A percentile compares a stretch with the other conserved stretches of the same genome.
Evolutionary conservation across 2,888 invertebrate genomes (phyloP).

Genomic region (Drosophila robusta): DNA sequence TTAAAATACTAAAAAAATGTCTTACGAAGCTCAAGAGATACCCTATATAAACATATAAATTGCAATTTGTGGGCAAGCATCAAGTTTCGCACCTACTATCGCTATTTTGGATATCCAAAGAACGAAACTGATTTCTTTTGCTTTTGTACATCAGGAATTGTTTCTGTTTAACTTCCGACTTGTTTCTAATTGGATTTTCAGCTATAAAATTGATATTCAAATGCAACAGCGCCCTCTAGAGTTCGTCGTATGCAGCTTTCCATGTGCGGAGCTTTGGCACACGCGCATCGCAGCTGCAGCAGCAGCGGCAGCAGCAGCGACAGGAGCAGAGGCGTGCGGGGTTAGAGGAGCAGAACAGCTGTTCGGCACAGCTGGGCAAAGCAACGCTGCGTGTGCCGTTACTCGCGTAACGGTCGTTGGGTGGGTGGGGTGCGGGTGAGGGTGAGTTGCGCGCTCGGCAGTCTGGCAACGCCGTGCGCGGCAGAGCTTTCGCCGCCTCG

Average conservation of each 20-base stretch:
- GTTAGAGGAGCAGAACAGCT: constrained; percentile 4
- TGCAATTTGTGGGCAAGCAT: too few species aligned
- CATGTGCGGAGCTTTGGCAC: background rate
- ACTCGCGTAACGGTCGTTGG: background rate
- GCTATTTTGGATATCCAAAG: too few species aligned
- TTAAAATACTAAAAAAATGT: too few species aligned
- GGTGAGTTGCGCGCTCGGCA: background rate
- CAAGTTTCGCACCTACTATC: too few species aligned
- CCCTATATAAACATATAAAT: too few species aligned
- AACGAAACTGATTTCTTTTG: too few species aligned
- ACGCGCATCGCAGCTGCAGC: background rate
- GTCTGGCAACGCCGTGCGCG: constrained; percentile 32
- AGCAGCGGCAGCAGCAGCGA: background rate
- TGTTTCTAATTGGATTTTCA: too few species aligned
- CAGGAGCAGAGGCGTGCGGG: too few species aligned
- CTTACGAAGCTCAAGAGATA: too few species aligned
- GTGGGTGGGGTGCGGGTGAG: background rate
- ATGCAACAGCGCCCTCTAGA: constrained; percentile 9
- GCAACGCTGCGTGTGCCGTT: constrained; percentile 45
- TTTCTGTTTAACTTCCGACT: too few species aligned
- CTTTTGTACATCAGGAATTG: too few species aligned
- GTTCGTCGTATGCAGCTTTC: background rate
- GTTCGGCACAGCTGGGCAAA: constrained; percentile 18
- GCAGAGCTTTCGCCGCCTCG: constrained; percentile 23
- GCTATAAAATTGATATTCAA: too few species aligned